A percentile compares a stretch with the other conserved stretches of the same genome.
Evolutionary conservation across 1,140 invertebrate species (phyloP).

Genomic region (Ruditapes philippinarum): DNA sequence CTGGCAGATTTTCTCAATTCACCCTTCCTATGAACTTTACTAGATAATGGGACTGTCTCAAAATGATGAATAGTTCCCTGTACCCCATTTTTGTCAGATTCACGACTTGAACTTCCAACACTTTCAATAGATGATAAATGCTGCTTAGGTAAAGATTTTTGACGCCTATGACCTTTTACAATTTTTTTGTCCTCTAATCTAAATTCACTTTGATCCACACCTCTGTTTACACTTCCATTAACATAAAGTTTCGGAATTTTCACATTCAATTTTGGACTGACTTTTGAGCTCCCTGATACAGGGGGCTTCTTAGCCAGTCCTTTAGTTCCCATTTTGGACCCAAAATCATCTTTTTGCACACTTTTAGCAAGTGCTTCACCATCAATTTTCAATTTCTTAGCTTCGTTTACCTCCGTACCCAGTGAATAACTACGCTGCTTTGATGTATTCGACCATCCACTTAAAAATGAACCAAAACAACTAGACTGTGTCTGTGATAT

Average conservation of each 20-base stretch:
- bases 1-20: background rate
- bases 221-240: background rate
- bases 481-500: slow-evolving; percentile 21
- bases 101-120: background rate
- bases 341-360: background rate
- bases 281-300: background rate
- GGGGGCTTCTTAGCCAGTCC: slow-evolving; percentile 8
- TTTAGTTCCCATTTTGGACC: background rate
- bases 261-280: background rate
- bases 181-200: slow-evolving; percentile 15
- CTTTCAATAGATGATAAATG: slow-evolving; percentile 16
- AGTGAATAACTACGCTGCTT: slow-evolving; percentile 11
- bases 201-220: background rate
- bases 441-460: background rate
- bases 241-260: background rate
- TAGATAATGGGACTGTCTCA: background rate
- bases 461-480: background rate
- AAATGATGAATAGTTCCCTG: background rate
- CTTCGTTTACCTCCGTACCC: background rate
- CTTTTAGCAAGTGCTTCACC: background rate
- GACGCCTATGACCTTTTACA: slow-evolving; percentile 22
- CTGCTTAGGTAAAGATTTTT: slow-evolving; percentile 53
- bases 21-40: background rate
- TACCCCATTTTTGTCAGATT: background rate
- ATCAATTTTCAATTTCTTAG: background rate